A percentile compares a stretch with the other conserved stretches of the same genome.
Conservation (phyloP, 2,888 invertebrate species). For the Ctenicera cuprea region DNA sequence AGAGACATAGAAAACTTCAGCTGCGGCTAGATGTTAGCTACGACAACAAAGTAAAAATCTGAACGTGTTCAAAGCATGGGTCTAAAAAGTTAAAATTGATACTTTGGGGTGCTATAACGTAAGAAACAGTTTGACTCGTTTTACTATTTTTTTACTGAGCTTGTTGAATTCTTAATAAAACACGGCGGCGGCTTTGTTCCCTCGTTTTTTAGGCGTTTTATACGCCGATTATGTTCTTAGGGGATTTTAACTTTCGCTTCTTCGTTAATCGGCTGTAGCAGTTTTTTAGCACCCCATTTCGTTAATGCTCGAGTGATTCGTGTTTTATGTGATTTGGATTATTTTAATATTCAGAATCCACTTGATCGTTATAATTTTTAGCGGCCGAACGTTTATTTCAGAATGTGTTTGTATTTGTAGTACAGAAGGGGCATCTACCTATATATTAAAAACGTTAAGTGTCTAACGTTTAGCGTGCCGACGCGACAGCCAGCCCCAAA, state of each 20-base stretch:
- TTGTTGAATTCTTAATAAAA: constrained; percentile 18
- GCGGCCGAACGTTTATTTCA: too few relatives aligned
- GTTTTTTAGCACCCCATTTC: constrained; percentile 17
- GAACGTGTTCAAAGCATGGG: too few relatives aligned
- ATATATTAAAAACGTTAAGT: too few relatives aligned
- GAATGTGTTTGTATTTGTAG: too few relatives aligned
- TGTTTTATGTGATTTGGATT: background rate
- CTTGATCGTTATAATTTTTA: background rate
- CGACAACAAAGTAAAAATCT: too few relatives aligned
- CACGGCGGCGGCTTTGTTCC: background rate
- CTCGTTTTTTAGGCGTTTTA: background rate
- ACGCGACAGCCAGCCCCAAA: too few relatives aligned
- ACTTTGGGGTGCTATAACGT: too few relatives aligned
- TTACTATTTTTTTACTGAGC: constrained; percentile 3
- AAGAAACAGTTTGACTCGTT: background rate
- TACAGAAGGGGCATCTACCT: too few relatives aligned
- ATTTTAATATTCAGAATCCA: background rate
- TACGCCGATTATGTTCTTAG: constrained; percentile 3
- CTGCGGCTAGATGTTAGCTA: too few relatives aligned
- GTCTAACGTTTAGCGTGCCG: too few relatives aligned
- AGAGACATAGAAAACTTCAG: too few relatives aligned
- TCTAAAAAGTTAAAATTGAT: too few relatives aligned
- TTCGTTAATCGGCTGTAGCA: constrained; percentile 1
- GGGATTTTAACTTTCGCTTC: constrained; percentile 4
- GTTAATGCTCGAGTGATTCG: background rate